Base-by-base conservation (phyloP, 1,140 invertebrate genomes). In the Pseudachorutes palmiensis region DNA sequence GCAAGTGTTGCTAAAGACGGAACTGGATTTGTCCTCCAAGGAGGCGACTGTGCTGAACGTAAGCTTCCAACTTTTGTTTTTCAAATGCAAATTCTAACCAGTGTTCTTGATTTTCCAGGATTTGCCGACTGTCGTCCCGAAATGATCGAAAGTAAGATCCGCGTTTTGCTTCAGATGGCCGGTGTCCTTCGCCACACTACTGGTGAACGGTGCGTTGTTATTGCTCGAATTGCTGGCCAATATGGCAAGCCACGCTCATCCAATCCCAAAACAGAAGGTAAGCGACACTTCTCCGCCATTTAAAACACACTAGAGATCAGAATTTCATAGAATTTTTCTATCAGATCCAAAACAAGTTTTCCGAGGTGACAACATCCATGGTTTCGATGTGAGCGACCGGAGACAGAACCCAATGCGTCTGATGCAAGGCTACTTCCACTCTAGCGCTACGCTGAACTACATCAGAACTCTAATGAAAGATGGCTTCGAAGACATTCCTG, bases 31-130 rank as follows among this genome's bases (percentile, higher is more conserved):
- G 22, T 63, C 12, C 24, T 63, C 2, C 61, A 63, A 29, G 61
- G 61, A 9, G 61, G 61, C 12, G 61, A 63, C 61, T 63, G 61
- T 26, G 61, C 61, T 3, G 61, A 63, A 48, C 61, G 30, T 55
- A 55, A 55, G 51, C 24, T 55, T 12, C 51, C 24, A 55, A 55
- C 5, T 19, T 55, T 14, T 19, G 12, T 55, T 19, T 26, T 19
- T 19, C 19, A 45, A 12, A 45, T 45, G 36, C 19, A 16, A 55
- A 55, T 55, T 55, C 5, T 14, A 26, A 14, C 24, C 24, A 9
- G 5, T 55, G 9, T 12, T 55, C 24, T 24, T 14, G 9, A 5
- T 55, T 55, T 19, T 24, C 51, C 51, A 55, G 51, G 51, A 5
- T 63, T 63, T 48, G 3, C 22, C 12, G 61, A 63, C 24, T 32